phyloP scores from a whole-genome alignment of 1,140 invertebrate species.

The Mycetomoellerius zeteki region DNA sequence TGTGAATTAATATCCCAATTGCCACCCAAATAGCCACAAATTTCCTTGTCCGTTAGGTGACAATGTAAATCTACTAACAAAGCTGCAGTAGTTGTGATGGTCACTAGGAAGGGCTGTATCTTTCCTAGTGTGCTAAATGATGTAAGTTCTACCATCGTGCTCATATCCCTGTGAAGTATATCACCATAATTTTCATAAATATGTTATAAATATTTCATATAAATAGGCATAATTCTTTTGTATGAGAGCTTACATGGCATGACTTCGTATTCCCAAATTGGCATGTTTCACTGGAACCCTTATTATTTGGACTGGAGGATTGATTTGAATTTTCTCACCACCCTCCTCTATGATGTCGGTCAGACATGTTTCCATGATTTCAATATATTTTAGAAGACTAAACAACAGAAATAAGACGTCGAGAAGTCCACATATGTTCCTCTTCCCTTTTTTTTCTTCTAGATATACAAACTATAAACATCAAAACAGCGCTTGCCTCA shows the following conservation, averaged over 20 bases:
- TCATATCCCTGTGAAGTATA: slow-evolving; percentile 91
- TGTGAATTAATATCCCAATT: slow-evolving; percentile 98
- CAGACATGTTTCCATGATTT: slow-evolving; percentile 71
- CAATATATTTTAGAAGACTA: slow-evolving; percentile 56
- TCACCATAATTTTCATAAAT: neutral
- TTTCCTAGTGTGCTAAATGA: slow-evolving; percentile 95
- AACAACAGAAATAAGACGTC: neutral
- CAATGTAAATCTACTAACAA: slow-evolving; percentile 97
- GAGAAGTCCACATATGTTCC: neutral
- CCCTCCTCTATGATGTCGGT: slow-evolving; percentile 77
- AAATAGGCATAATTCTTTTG: neutral
- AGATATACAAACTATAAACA: neutral
- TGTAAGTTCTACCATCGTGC: slow-evolving; percentile 95
- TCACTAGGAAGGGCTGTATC: slow-evolving; percentile 96
- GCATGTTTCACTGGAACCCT: slow-evolving; percentile 86
- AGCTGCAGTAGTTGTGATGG: slow-evolving; percentile 95
- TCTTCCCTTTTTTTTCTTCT: neutral
- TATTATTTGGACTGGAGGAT: slow-evolving; percentile 75
- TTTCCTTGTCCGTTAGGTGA: slow-evolving; percentile 96
- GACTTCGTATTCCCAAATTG: slow-evolving; percentile 86
- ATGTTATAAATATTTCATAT: neutral
- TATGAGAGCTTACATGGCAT: slow-evolving; percentile 82
- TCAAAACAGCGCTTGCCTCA: neutral
- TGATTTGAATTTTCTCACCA: slow-evolving; percentile 73
- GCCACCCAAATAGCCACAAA: slow-evolving; percentile 97